A percentile compares a stretch with the other conserved stretches of the same genome.
Conservation (phyloP, 2,888 invertebrate genomes). For the Aporophyla nigra region DNA sequence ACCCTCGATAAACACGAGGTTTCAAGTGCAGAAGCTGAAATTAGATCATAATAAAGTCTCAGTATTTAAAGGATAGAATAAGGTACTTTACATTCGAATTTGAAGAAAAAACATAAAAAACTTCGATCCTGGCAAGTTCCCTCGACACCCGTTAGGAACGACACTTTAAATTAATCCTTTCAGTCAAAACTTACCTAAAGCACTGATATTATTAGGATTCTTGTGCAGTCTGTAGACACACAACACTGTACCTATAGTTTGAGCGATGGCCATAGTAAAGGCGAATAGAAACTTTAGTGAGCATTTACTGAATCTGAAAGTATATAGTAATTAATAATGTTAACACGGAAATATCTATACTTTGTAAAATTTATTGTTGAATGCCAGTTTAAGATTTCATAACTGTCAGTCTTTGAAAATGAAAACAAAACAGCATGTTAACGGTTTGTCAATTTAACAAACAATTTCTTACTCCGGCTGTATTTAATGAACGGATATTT, state of each 20-base stretch:
- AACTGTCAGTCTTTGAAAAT: not conserved
- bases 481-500: too few relatives aligned
- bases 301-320: slow-evolving; percentile 70
- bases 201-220: slow-evolving; percentile 50
- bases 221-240: slow-evolving; percentile 63
- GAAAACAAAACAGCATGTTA: not conserved
- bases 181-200: slow-evolving; percentile 66
- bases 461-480: not conserved
- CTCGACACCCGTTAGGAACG: too few relatives aligned
- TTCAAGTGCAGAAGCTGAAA: too few relatives aligned
- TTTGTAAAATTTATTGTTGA: not conserved
- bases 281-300: slow-evolving; percentile 72
- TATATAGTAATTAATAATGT: not conserved
- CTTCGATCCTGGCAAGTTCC: too few relatives aligned
- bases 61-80: too few relatives aligned
- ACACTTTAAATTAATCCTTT: too few relatives aligned
- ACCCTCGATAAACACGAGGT: too few relatives aligned
- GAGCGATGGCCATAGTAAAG: slow-evolving; percentile 61
- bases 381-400: not conserved
- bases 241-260: slow-evolving; percentile 60
- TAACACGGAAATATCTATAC: not conserved
- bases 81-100: too few relatives aligned
- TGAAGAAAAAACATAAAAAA: too few relatives aligned
- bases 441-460: not conserved
- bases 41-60: too few relatives aligned